Base-by-base conservation (phyloP, 2,113 vertebrate species). In the Pachypanchax playfairii region DNA sequence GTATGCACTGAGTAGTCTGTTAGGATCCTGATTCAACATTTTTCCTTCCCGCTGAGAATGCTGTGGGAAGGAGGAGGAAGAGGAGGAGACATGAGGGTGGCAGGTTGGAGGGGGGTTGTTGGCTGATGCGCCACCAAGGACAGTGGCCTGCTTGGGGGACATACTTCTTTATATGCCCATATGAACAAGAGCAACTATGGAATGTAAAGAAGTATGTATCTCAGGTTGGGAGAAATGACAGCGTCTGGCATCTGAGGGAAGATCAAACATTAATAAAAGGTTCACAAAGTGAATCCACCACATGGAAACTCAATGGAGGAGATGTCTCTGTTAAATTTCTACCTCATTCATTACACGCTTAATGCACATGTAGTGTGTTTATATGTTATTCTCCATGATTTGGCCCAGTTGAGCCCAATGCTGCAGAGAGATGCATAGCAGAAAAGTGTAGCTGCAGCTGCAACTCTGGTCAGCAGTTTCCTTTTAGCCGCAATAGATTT, bases 191-290 rank as follows among this genome's bases (percentile, higher is more conserved):
- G 91, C 92, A 94, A 88, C 94, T 98, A 94, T 99, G 97, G 97
- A 99, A 99, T 99, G 97, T 99, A 97, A 98, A 98, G 97, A 99
- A 99, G 97, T 99, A 95, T 98, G 97, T 97, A 94, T 95, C 93
- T 90, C 95, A 95, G 96, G 94, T 89, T 39, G 85, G 95, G 88
- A 87, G 86, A 75, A 80, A 81, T 88, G 24, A 43, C 80, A 71
- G 59, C 87, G 85, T 79, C 66, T 77, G 64, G 75, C 50, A 63
- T 46, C 50, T 47, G 71, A 81, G 66, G 12, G 39, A 72, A 65
- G 49, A 14, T 46, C 4, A 0, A 54, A 54, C 14, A 1, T n/a
- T 56, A 26, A 9, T 10, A 38, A 17, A 36, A 63, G 66, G 56
- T 48, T 50, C 9, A 35, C 10, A 64, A 58, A 64, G 31, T 25